Conservation (phyloP, 2,888 invertebrate genomes). For the Keiferia lycopersicella region DNA sequence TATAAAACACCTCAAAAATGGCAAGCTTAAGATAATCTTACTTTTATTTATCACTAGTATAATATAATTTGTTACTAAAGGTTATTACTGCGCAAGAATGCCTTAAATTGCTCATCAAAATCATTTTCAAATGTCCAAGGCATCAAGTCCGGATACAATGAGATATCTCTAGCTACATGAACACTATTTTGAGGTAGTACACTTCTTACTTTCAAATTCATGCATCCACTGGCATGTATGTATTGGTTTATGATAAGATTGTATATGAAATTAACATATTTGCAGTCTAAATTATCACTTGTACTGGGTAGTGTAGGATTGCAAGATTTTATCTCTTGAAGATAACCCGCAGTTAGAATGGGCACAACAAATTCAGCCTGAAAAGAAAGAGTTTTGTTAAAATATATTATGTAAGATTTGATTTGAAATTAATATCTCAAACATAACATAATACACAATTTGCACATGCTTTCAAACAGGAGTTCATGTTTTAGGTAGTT, state of each 20-base stretch:
- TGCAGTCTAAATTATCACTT: constrained; percentile 70
- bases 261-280: constrained; percentile 75
- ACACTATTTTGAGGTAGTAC: constrained; percentile 66
- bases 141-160: constrained; percentile 71
- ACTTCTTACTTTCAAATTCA: constrained; percentile 74
- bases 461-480: no score
- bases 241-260: constrained; percentile 72
- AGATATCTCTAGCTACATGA: constrained; percentile 56
- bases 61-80: neutral
- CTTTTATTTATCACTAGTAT: neutral
- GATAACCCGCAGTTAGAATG: constrained; percentile 76
- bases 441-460: no score
- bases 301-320: constrained; percentile 58
- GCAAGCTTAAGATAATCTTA: neutral
- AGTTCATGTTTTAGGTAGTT: neutral
- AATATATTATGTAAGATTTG: no score
- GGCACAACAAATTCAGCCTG: constrained; percentile 81
- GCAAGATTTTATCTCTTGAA: constrained; percentile 68
- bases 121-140: constrained; percentile 74
- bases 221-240: constrained; percentile 70
- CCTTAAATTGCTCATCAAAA: constrained; percentile 72
- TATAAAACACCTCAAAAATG: neutral
- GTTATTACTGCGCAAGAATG: constrained; percentile 50
- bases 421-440: no score
- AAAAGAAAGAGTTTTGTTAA: constrained; percentile 36